phyloP scores from a whole-genome alignment of 2,888 invertebrate genomes.

The Melinopterus prodromus region DNA sequence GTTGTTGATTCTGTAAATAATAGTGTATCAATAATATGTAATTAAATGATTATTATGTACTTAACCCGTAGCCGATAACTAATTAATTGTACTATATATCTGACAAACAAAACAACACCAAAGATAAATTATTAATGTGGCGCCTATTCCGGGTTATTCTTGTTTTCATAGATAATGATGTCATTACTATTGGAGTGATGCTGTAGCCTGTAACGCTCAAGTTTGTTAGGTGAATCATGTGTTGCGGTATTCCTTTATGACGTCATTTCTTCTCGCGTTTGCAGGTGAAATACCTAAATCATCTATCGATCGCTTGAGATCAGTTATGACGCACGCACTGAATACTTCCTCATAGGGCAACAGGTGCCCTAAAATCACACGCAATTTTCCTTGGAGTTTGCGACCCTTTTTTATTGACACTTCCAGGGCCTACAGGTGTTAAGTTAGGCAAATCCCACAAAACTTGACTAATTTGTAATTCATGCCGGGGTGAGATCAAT shows the following conservation, averaged over 20 bases:
- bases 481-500: not conserved
- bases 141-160: not conserved
- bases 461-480: not conserved
- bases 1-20: not conserved
- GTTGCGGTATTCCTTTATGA: not conserved
- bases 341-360: not conserved
- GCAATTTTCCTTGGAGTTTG: not conserved
- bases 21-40: not conserved
- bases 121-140: not conserved
- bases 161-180: not conserved
- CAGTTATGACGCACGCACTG: not conserved
- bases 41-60: no score
- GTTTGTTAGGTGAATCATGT: not conserved
- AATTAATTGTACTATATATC: not conserved
- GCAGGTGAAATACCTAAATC: slow-evolving; percentile 4
- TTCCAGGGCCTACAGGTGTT: not conserved
- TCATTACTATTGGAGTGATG: not conserved
- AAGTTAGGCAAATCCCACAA: not conserved
- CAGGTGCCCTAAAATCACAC: not conserved
- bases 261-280: not conserved
- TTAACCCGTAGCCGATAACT: no score
- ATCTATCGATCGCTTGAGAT: not conserved
- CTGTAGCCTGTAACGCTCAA: not conserved
- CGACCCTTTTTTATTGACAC: not conserved
- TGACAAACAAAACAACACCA: not conserved